These are phyloP conservation scores for Delichon dasypus DNA, from an alignment of 2,797 vertebrate species.

Conservation along the genomic window DNA sequence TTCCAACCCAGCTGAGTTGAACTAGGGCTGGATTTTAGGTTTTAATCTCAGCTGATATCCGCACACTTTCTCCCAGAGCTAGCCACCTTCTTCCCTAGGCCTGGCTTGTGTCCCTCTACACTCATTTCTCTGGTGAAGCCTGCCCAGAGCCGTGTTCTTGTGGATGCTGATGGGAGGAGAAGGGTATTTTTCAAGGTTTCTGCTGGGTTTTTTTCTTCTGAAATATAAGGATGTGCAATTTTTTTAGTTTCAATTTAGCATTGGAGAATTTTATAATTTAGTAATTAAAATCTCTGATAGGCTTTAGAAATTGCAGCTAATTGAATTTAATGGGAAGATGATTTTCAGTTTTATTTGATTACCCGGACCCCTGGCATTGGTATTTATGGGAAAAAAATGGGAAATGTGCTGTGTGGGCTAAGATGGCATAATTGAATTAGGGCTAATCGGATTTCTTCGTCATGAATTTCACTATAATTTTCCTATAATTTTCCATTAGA, in stretches of 20 bases:
- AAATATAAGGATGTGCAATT: slow-evolving; percentile 93
- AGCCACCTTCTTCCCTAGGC: neutral
- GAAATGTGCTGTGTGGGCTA: slow-evolving; percentile 99
- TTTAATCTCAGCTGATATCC: neutral
- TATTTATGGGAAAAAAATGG: slow-evolving; percentile 99
- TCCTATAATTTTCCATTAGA: slow-evolving; percentile 99
- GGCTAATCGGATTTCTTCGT: slow-evolving; percentile 99
- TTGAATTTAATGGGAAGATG: slow-evolving; percentile 99
- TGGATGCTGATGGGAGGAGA: slow-evolving; percentile 39
- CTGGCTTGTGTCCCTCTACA: neutral
- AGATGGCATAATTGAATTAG: slow-evolving; percentile 99
- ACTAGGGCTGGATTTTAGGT: neutral
- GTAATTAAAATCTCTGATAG: slow-evolving; percentile 99
- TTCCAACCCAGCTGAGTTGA: neutral
- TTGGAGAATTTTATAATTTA: slow-evolving; percentile 99
- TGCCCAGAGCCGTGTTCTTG: neutral
- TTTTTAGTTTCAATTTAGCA: slow-evolving; percentile 98
- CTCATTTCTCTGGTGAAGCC: neutral
- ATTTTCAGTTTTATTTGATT: slow-evolving; percentile 99
- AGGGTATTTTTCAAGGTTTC: slow-evolving; percentile 88
- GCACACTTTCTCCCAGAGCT: neutral
- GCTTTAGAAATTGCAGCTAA: slow-evolving; percentile 99
- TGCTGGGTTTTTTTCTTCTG: slow-evolving; percentile 77
- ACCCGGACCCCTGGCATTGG: slow-evolving; percentile 99
- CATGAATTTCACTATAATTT: slow-evolving; percentile 99